A percentile compares a stretch with the other conserved stretches of the same genome.
These are phyloP conservation scores for Monopis laevigella DNA, from an alignment of 2,888 invertebrate species.

Conservation along the genomic window DNA sequence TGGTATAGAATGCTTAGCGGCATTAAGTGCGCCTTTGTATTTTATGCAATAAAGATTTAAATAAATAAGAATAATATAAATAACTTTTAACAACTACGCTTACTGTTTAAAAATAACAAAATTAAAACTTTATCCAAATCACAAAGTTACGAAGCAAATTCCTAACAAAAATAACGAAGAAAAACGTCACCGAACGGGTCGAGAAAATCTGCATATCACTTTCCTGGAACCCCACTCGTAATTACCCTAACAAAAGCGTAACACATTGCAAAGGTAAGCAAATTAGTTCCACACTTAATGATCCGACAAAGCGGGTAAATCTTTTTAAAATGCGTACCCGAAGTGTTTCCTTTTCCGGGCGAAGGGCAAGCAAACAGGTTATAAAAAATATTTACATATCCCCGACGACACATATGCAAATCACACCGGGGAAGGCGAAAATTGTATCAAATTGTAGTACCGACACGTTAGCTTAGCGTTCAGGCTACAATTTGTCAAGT, in stretches of 20 bases:
- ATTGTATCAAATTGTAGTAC: slow-evolving; percentile 64
- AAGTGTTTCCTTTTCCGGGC: slow-evolving; percentile 54
- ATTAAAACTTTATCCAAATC: neutral
- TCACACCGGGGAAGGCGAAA: slow-evolving; percentile 54
- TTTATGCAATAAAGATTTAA: no score
- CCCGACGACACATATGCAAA: slow-evolving; percentile 58
- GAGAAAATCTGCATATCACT: slow-evolving; percentile 55
- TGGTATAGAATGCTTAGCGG: no score
- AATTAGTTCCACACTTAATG: slow-evolving; percentile 67
- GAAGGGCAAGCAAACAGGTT: slow-evolving; percentile 43
- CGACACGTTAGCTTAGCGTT: slow-evolving; percentile 47
- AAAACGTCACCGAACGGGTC: slow-evolving; percentile 11
- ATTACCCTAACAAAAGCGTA: slow-evolving; percentile 59
- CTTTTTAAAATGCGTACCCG: slow-evolving; percentile 60
- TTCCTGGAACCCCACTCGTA: slow-evolving; percentile 40
- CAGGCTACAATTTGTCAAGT: slow-evolving; percentile 57
- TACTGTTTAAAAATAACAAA: no score
- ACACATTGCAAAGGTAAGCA: slow-evolving; percentile 67
- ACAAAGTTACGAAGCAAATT: slow-evolving; percentile 5
- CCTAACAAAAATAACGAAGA: neutral
- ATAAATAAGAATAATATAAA: no score
- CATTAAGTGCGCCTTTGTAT: no score
- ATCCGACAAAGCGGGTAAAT: slow-evolving; percentile 67
- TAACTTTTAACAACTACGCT: no score
- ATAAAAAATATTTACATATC: slow-evolving; percentile 65